phyloP scores from a whole-genome alignment of 2,797 vertebrate species.

The Pseudochaenichthys georgianus region DNA sequence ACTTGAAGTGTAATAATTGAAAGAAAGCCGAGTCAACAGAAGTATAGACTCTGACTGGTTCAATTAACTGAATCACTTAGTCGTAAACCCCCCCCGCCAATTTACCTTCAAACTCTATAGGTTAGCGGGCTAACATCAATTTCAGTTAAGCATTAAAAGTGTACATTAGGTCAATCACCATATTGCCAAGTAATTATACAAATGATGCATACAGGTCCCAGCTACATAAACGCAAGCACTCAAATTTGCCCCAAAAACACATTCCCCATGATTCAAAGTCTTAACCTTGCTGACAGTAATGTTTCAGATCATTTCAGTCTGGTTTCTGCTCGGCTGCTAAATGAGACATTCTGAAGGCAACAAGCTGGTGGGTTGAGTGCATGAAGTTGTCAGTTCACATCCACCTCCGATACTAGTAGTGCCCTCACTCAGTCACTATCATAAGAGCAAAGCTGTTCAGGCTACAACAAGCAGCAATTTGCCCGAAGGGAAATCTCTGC shows the following conservation, averaged over 20 bases:
- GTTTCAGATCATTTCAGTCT: conserved; percentile 52
- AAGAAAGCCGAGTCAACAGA: background rate
- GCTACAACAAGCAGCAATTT: conserved; percentile 61
- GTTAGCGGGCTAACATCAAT: too few relatives aligned
- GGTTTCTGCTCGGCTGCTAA: conserved; percentile 73
- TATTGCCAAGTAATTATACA: background rate
- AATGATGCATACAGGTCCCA: background rate
- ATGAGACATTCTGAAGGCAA: conserved; percentile 71
- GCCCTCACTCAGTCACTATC: conserved; percentile 66
- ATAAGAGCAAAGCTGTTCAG: conserved; percentile 52
- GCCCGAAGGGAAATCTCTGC: conserved; percentile 57
- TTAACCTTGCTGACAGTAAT: conserved; percentile 53
- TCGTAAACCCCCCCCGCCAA: background rate
- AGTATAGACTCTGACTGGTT: background rate
- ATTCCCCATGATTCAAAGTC: conserved; percentile 12
- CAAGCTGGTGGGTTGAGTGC: conserved; percentile 65
- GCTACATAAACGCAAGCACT: conserved; percentile 5
- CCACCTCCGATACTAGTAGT: conserved; percentile 57
- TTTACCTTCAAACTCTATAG: too few relatives aligned
- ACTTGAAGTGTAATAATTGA: conserved; percentile 43
- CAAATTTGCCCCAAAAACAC: background rate
- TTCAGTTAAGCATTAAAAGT: too few relatives aligned
- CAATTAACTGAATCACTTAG: conserved; percentile 49
- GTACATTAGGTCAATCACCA: background rate
- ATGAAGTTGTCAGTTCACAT: conserved; percentile 70